Conservation (phyloP, 2,113 vertebrate species). For the Bos indicus region DNA sequence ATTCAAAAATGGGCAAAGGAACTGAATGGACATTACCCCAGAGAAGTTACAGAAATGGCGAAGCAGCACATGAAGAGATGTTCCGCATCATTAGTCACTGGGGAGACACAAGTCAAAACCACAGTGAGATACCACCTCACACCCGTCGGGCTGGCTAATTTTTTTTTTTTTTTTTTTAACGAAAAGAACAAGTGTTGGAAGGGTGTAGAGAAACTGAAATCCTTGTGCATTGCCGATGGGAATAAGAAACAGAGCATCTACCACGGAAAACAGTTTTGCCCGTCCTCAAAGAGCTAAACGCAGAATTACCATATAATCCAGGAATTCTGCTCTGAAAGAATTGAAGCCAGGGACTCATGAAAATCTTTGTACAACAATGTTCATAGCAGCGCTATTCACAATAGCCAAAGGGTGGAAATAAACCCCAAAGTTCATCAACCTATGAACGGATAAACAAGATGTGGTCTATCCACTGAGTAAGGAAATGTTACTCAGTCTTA, state of each 20-base stretch:
- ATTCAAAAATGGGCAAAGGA: background rate
- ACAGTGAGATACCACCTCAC: background rate
- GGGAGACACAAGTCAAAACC: background rate
- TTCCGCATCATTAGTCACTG: rapidly evolving
- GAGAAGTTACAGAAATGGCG: background rate
- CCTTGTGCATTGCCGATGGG: rapidly evolving
- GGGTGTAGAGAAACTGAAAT: background rate
- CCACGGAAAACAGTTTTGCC: background rate
- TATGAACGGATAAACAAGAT: background rate
- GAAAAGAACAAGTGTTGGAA: background rate
- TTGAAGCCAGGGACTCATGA: background rate
- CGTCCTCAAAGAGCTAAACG: background rate
- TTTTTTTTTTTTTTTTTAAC: background rate
- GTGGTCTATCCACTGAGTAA: background rate
- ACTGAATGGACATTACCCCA: background rate
- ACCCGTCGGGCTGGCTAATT: rapidly evolving
- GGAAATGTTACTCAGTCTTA: background rate
- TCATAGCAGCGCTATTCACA: background rate
- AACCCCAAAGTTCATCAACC: background rate
- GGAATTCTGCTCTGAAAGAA: background rate
- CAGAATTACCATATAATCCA: background rate
- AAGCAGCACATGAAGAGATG: background rate
- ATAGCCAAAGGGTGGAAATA: background rate
- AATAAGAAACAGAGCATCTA: background rate
- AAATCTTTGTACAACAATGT: rapidly evolving